Percentiles rank a stretch among this genome's conserved stretches.
Evolutionary conservation across 1,140 invertebrate genomes (phyloP).

Genomic region (Mya arenaria): DNA sequence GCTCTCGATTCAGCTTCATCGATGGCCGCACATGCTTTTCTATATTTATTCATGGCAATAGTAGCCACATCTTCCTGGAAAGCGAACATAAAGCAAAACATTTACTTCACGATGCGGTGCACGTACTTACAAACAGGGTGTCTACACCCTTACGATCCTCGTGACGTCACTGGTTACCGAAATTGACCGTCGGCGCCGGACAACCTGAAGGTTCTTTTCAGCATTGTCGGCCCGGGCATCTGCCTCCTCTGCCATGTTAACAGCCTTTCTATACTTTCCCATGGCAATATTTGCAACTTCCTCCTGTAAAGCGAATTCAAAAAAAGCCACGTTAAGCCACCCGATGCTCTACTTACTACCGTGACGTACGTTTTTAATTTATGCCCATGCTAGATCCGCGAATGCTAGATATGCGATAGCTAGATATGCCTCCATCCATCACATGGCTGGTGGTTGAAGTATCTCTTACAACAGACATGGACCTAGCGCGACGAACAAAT

Average conservation of each 20-base stretch:
- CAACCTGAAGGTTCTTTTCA: conserved; percentile 77
- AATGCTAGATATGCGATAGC: no score
- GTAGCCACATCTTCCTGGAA: conserved; percentile 80
- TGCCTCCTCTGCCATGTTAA: conserved; percentile 79
- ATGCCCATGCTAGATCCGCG: no score
- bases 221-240: conserved; percentile 79
- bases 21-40: conserved; percentile 78
- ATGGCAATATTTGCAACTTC: conserved; percentile 80
- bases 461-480: conserved; percentile 79
- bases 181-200: conserved; percentile 78
- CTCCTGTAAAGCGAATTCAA: conserved; percentile 72
- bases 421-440: no score
- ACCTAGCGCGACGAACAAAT: conserved; percentile 75
- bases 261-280: conserved; percentile 82
- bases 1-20: conserved; percentile 80
- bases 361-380: no score
- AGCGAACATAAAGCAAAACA: no score
- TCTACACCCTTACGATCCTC: neutral
- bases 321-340: neutral
- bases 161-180: conserved; percentile 78
- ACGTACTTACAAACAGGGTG: no score
- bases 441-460: no score
- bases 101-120: no score
- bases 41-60: conserved; percentile 82
- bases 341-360: neutral